A percentile compares a stretch with the other conserved stretches of the same genome.
Conservation (phyloP, 2,113 vertebrate species). For the Prionailurus viverrinus region DNA sequence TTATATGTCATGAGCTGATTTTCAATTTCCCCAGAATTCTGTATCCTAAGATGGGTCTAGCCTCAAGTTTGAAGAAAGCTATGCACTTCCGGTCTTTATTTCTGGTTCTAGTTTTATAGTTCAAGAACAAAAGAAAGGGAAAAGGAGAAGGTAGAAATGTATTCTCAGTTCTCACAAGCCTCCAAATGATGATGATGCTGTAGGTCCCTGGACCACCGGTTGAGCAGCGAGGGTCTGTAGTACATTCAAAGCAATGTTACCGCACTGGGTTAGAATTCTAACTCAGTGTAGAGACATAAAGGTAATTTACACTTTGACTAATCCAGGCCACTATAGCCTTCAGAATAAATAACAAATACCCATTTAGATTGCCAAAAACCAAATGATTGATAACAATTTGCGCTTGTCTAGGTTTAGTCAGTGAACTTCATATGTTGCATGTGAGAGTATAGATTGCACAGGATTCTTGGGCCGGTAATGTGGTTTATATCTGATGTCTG, state of each 20-base stretch:
- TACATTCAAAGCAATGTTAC: neutral
- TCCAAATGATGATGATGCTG: neutral
- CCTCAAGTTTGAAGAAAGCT: neutral
- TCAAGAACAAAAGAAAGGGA: neutral
- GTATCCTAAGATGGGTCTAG: neutral
- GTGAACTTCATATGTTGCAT: neutral
- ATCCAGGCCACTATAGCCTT: neutral
- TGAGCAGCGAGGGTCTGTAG: neutral
- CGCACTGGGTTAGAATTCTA: neutral
- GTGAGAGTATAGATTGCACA: neutral
- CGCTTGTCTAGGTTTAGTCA: neutral
- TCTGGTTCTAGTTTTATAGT: neutral
- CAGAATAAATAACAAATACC: neutral
- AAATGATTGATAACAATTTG: neutral
- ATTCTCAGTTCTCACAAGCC: neutral
- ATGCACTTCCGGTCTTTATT: neutral
- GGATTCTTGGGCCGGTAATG: neutral
- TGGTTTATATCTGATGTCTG: neutral
- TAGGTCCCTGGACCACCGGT: neutral
- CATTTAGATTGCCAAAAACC: neutral
- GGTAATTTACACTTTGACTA: neutral
- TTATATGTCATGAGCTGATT: neutral
- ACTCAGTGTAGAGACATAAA: neutral
- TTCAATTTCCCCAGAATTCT: constrained; percentile 27
- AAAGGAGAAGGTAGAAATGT: neutral